These are phyloP conservation scores for Pimephales promelas DNA, from an alignment of 2,113 vertebrate genomes.

Conservation along the genomic window DNA sequence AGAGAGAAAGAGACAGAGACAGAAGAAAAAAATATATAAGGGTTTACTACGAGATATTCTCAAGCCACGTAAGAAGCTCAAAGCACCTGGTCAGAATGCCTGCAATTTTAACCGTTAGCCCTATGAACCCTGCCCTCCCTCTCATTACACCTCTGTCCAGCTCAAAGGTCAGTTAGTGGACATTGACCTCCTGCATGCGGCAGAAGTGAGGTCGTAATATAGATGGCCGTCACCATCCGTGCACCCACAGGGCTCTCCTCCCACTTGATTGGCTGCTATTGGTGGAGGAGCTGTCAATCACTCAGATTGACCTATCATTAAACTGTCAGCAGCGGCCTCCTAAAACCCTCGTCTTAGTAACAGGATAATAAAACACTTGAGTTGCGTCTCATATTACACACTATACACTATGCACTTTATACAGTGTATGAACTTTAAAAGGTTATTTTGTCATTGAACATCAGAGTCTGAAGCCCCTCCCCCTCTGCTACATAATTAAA, in stretches of 20 bases:
- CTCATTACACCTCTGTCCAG: neutral
- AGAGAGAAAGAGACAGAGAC: neutral
- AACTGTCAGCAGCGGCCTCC: conserved; percentile 23
- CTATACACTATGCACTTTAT: too few relatives aligned
- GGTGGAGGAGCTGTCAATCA: conserved; percentile 25
- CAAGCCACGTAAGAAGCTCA: neutral
- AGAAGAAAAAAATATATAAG: neutral
- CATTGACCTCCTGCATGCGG: neutral
- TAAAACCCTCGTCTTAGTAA: neutral
- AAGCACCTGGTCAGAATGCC: neutral
- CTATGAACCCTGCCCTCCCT: conserved; percentile 6
- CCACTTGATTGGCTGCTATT: neutral
- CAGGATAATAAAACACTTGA: neutral
- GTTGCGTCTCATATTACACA: too few relatives aligned
- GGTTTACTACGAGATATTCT: neutral
- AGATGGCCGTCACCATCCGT: neutral
- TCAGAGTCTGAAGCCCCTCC: too few relatives aligned
- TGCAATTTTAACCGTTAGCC: neutral
- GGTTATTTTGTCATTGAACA: too few relatives aligned
- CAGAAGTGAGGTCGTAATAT: neutral
- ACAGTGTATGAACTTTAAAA: too few relatives aligned
- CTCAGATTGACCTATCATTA: conserved; percentile 29
- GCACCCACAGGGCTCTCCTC: conserved; percentile 6
- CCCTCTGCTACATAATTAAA: too few relatives aligned
- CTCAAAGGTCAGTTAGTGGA: neutral